Percentiles rank a stretch among this genome's conserved stretches.
Evolutionary conservation across 2,113 vertebrate species (phyloP).

Genomic region (Acanthochromis polyacanthus): DNA sequence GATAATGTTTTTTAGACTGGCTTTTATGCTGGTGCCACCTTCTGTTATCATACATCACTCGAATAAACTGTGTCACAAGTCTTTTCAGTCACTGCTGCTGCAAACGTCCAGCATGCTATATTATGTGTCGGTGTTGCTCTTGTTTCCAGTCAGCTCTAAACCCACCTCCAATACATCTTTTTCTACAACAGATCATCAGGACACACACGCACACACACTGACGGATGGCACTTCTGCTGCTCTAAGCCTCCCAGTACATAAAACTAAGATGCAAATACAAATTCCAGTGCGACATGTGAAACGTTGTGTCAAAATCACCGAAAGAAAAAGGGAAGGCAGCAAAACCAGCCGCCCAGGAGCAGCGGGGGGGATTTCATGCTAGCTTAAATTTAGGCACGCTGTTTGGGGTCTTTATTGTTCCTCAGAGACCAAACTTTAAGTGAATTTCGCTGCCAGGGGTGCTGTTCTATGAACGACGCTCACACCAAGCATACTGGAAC

Average conservation of each 20-base stretch:
- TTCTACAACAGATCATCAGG: conserved; percentile 74
- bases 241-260: conserved; percentile 61
- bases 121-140: conserved; percentile 7
- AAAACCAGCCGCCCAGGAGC: conserved; percentile 68
- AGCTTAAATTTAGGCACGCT: conserved; percentile 78
- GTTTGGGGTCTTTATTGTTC: conserved; percentile 80
- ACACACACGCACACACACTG: conserved; percentile 52
- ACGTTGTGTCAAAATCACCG: conserved; percentile 43
- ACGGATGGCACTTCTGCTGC: conserved; percentile 41
- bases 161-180: conserved; percentile 42
- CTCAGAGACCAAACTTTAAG: conserved; percentile 78
- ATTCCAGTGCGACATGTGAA: conserved; percentile 40
- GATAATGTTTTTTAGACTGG: too few relatives aligned
- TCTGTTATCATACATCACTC: conserved; percentile 3
- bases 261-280: conserved; percentile 71
- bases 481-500: conserved; percentile 36
- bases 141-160: conserved; percentile 39
- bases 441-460: conserved; percentile 71
- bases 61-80: background rate
- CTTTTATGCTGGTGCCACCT: conserved; percentile 13
- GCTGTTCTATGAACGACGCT: conserved; percentile 35
- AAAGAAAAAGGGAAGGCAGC: conserved; percentile 53
- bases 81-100: conserved; percentile 24
- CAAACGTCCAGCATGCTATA: conserved; percentile 31
- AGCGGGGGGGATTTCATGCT: conserved; percentile 74